Base-by-base conservation (phyloP, 2,888 invertebrate genomes). In the Epinotia bilunana region DNA sequence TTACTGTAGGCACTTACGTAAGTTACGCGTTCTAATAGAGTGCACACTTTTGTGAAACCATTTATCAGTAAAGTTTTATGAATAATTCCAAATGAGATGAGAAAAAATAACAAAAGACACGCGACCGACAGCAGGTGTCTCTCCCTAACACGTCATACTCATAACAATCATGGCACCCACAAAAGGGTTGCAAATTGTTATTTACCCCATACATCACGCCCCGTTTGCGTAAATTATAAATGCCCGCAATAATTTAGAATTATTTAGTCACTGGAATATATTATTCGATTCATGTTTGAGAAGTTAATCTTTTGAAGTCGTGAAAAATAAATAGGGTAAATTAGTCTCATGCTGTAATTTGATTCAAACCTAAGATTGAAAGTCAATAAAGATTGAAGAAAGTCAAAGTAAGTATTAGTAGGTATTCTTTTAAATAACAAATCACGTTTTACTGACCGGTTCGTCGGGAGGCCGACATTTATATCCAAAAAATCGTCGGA, bases 141-240 rank as follows among this genome's bases (percentile, higher is more conserved):
- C 77, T 80, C 80, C 80, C 86, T 85, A 61, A 78, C 83, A 86
- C 85, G 84, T 88, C 83, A 88, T 88, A 87, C 49, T 53, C 83
- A 88, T 88, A 87, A 89, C 87, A 85, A 89, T 83, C 83, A 84
- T 87, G 88, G 85, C 70, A 69, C 81, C 80, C 78, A 90, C 89
- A 91, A 92, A 92, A 91, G 93, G 93, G 92, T 92, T 92, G 90
- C 90, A 91, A 93, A 93, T 92, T 91, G 88, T 92, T 93, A 91
- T 93, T 93, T 92, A 88, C 90, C 88, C 93, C 90, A 90, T 89
- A 89, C 87, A 90, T 91, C 90, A 91, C 87, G 83, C 89, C 81
- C 83, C 83, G 86, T 91, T 90, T 89, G 88, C 83, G 85, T 89
- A 86, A 84, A 91, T 89, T 90, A 88, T 89, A 87, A 91, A 90